Evolutionary conservation across 1,140 invertebrate species (phyloP), one percentile per base, ranked within the genome.

Genomic region (Drosophila tristis): DNA sequence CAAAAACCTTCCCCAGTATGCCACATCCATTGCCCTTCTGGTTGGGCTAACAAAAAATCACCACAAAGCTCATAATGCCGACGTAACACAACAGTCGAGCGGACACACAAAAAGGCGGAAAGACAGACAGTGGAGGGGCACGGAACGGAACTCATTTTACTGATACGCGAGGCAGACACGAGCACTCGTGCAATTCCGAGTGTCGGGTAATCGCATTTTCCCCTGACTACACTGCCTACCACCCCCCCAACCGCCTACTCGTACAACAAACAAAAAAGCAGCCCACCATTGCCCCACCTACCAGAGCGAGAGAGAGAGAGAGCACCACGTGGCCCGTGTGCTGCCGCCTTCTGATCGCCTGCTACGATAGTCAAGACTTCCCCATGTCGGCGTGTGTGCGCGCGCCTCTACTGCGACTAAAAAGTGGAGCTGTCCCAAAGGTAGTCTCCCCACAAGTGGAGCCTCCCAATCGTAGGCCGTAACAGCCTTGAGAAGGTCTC

Each of bases 381-480:
- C 89, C 89, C 89, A 91, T 91, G 89, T 90, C 84, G 80, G 50
- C 82, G 89, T 87, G 80, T 90, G 84, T 89, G 72, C 85, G 68
- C 71, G 74, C 70, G 70, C 49, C 65, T 47, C 49, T 44, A 54
- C 77, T 66, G 51, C 58, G 77, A 80, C 73, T 84, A 79, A 85
- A 79, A 70, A 26, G 56, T 62, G 65, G 39, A 55, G 67, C 63
- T 53, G 58, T 68, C 50, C 71, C 74, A 62, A 54, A 49, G 68
- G 67, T 65, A 49, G 43, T 39, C 35, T 39, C 35, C 35, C 26
- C 25, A 35, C 6, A 48, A 11, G 9, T 26, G 43, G 50, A 31
- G 31, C 60, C 50, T 26, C 31, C 57, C 20, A 44, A 23, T 4
- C 51, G 26, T 57, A 25, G 43, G 20, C 8, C 16, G 23, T 9